A percentile compares a stretch with the other conserved stretches of the same genome.
These are phyloP conservation scores for Rousettus madagascariensis DNA, from an alignment of 2,797 vertebrate genomes.

Conservation along the genomic window DNA sequence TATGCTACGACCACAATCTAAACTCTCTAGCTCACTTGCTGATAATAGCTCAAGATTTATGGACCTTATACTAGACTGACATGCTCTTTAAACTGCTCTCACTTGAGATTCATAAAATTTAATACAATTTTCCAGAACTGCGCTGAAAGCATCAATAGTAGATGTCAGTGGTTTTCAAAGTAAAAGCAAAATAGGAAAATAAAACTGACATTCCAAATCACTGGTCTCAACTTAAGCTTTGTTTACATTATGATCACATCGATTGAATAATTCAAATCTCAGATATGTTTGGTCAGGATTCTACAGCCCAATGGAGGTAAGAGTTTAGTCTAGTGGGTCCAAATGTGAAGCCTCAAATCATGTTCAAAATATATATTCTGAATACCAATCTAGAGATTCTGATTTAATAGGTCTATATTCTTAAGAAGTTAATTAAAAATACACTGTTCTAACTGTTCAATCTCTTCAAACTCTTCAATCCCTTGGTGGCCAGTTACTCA, in stretches of 20 bases:
- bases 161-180: conserved; percentile 49
- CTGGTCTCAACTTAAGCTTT: conserved; percentile 10
- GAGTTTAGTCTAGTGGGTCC: neutral
- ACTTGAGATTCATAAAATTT: conserved; percentile 63
- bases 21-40: conserved; percentile 32
- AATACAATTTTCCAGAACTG: conserved; percentile 48
- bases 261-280: conserved; percentile 36
- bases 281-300: conserved; percentile 1
- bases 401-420: neutral
- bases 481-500: neutral
- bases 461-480: neutral
- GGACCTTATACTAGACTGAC: conserved; percentile 52
- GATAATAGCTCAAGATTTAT: conserved; percentile 65
- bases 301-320: neutral
- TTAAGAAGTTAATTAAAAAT: conserved; percentile 29
- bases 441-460: neutral
- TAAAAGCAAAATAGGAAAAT: conserved; percentile 48
- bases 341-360: neutral
- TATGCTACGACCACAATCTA: neutral
- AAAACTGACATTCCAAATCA: conserved; percentile 36
- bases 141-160: conserved; percentile 57
- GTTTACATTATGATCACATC: conserved; percentile 1
- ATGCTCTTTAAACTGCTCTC: conserved; percentile 62
- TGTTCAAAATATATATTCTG: neutral
- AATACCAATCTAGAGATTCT: neutral